Evolutionary conservation across 2,113 vertebrate genomes (phyloP), one percentile per base, ranked within the genome.

Genomic region (Sturnus vulgaris): DNA sequence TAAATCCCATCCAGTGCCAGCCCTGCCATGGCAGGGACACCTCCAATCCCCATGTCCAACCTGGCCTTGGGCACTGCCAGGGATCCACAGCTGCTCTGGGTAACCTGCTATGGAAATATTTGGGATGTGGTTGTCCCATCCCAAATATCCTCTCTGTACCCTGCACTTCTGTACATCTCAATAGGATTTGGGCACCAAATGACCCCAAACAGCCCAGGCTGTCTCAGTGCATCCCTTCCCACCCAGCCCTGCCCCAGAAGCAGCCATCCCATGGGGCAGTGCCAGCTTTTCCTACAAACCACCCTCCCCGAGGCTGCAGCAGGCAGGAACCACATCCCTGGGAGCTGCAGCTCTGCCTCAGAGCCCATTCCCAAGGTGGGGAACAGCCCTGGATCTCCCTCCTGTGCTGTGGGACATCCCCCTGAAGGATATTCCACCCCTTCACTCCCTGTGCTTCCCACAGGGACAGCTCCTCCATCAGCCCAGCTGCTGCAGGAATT

Each of bases 261-360:
- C 79, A 30, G 22, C 19, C 15, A 0, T 17, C 27, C 13, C 64
- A 30, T 28, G 50, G 75, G 52, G 21, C 0, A 11, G 10, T 12
- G 7, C 8, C 63, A 35, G 22, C 15, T 56, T 24, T 30, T 40
- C 60, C 52, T 21, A 18, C 55, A 60, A 56, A 31, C 4, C 52
- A 6, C 20, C 28, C 24, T 25, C 3, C 25, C 0, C 0, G 10
- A 44, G 56, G 65, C 27, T 11, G 9, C 56, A 24, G 11, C 30
- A 17, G 42, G 30, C 55, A 69, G 35, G 49, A 75, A 5, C 33
- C 4, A 15, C 76, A 42, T 6, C 71, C 44, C 72, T 16, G 3
- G 0, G 35, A 28, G 39, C 5, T 10, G 23, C 4, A 10, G 9
- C 17, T 42, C 47, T 49, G 47, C 47, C 47, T 50, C 49, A 50